Percentiles rank a stretch among this genome's conserved stretches.
phyloP scores from a whole-genome alignment of 2,797 vertebrate species.

The Bryconaethiops microstoma region DNA sequence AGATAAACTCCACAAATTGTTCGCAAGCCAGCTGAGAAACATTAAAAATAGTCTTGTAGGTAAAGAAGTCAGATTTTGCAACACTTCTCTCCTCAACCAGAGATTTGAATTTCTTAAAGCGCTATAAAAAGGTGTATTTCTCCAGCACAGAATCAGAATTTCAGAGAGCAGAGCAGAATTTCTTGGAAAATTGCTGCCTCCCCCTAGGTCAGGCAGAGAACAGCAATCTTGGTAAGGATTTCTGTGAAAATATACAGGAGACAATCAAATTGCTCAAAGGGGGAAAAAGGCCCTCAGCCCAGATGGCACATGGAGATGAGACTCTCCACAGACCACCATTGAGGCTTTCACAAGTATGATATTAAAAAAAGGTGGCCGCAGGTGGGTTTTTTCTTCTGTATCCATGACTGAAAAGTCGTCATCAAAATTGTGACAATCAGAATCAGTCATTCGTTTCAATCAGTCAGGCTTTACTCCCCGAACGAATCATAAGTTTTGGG shows the following conservation, averaged over 20 bases:
- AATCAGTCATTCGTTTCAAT: too few species aligned
- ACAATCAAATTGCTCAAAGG: not conserved
- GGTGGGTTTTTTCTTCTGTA: too few species aligned
- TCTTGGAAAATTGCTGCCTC: not conserved
- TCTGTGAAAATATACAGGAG: not conserved
- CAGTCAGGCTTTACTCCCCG: too few species aligned
- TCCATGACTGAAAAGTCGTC: too few species aligned
- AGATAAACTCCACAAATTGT: too few species aligned
- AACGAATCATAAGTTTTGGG: too few species aligned
- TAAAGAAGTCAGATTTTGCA: too few species aligned
- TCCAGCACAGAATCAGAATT: not conserved
- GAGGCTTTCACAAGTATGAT: not conserved
- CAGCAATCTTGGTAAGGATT: not conserved
- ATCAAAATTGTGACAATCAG: too few species aligned
- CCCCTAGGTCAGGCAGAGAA: not conserved
- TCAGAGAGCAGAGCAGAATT: not conserved
- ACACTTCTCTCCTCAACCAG: too few species aligned
- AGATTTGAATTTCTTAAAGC: too few species aligned
- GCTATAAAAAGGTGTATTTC: not conserved
- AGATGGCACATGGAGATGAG: not conserved
- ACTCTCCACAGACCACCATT: not conserved
- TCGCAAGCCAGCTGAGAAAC: too few species aligned
- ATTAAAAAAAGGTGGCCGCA: not conserved
- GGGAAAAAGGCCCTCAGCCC: not conserved
- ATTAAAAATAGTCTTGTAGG: too few species aligned